Base-by-base conservation (phyloP, 1,140 invertebrate genomes). In the Uloborus diversus region DNA sequence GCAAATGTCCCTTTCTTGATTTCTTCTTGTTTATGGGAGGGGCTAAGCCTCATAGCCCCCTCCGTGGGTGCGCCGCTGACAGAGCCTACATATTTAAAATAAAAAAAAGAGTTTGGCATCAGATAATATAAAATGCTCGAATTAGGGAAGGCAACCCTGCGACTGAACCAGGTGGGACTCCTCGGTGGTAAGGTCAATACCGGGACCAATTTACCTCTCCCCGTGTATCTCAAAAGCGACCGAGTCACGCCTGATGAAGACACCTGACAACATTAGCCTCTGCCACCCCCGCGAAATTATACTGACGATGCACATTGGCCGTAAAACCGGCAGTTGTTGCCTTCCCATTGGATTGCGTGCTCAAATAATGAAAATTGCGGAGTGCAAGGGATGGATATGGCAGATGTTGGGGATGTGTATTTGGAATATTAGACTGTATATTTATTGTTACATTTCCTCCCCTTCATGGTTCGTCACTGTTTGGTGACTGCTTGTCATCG, bases 401-500 rank as follows among this genome's bases (percentile, higher is more conserved):
- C 56, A 42, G 57, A 42, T 59, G 35, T 68, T 49, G 70, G 65
- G 37, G 70, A 61, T 64, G 59, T 75, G 35, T 61, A 61, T 61
- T 73, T 30, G 53, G 27, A 32, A 73, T 73, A 73, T 73, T 57
- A 20, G 70, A 62, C 57, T 62, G 27, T 49, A 62, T 51, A 51
- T 75, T 75, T 75, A 75, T 75, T 75, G 70, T 75, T 75, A 75
- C 70, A 33, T 20, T 49, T 61, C n/a, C 23, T 33, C 27, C 20
- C 37, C 23, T 23, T 5, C 37, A 20, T 17, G 42, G 64, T 75
- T 75, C 70, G 70, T 75, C 70, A 75, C 51, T 42, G 35, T 62
- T 64, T 75, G 70, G 57, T 75, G 70, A 75, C 35, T 75, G 70
- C 73, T n/a, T 78, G 73, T 78, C 73, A 78, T 78, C 73, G 42